These are phyloP conservation scores for Spilogale gracilis DNA, from an alignment of 2,113 vertebrate genomes.

Conservation along the genomic window DNA sequence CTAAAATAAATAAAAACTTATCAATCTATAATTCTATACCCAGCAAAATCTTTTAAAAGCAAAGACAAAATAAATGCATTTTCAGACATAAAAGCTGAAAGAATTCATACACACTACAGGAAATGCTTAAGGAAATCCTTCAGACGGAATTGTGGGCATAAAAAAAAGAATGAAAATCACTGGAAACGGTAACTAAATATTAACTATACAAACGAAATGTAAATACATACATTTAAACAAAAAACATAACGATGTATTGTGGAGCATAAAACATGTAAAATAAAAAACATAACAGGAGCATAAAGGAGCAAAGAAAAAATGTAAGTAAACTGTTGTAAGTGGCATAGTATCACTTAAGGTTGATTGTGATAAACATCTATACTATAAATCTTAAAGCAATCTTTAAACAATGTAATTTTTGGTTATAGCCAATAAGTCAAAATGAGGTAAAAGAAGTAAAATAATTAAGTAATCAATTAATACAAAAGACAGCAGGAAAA, in stretches of 20 bases:
- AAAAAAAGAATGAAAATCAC: background rate
- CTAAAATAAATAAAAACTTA: background rate
- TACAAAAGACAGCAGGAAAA: background rate
- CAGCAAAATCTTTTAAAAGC: background rate
- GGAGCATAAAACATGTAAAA: background rate
- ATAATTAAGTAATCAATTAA: background rate
- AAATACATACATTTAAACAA: background rate
- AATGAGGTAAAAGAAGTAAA: background rate
- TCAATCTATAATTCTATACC: background rate
- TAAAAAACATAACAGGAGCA: background rate
- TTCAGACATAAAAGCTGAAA: background rate
- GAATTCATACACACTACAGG: background rate
- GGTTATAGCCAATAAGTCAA: background rate
- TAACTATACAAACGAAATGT: background rate
- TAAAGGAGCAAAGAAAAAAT: background rate
- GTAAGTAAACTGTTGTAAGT: background rate
- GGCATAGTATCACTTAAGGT: background rate
- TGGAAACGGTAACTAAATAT: background rate
- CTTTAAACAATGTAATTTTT: background rate
- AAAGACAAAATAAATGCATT: background rate
- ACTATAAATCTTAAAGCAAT: background rate
- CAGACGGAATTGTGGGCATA: background rate
- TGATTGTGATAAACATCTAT: background rate
- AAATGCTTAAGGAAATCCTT: conserved; percentile 12
- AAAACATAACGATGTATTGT: background rate